Evolutionary conservation across 2,888 invertebrate genomes (phyloP), one percentile per base, ranked within the genome.

Genomic region (Tachina lurida): DNA sequence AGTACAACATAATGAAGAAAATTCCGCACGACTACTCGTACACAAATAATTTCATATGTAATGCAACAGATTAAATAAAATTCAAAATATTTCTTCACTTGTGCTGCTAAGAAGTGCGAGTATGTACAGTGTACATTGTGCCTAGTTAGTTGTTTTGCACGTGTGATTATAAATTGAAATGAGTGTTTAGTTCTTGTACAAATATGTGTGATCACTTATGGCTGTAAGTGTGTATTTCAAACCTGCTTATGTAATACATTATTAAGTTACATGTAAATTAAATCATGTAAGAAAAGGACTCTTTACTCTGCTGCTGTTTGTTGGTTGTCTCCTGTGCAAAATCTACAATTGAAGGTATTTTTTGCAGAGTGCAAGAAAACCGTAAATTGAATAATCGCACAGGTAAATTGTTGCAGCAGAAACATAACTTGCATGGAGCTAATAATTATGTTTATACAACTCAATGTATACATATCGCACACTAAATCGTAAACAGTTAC

Each of bases 351-450:
- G 19, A 22, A 58, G 49, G 15, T 12, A 39, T 19, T 56, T 19
- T 39, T 13, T 58, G 17, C 47, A 13, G 54, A 17, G 3, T 22
- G 43, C 54, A 43, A 56, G 31, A 17, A 47, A 60, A 52, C 41
- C 47, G 17, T 67, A 74, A 67, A 68, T 78, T 63, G 71, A 73
- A 65, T 63, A 74, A 74, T n/a, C n/a, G n/a, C n/a, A n/a, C n/a
- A n/a, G n/a, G n/a, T 78, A 82, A 77, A 74, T 85, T 81, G 84
- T 45, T 85, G 68, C 81, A 77, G 77, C 45, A 58, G 73, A 84
- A 80, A 56, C 41, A 65, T 58, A 43, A n/a, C 45, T 45, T 45
- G 43, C 68, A 45, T 31, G 31, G 43, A 41, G 13, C 49, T 47
- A 49, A 60, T 60, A 31, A 47, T 43, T 5, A 56, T 56, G 45